Evolutionary conservation across 2,888 invertebrate genomes (phyloP), one percentile per base, ranked within the genome.

Genomic region (Dynastes grantii): DNA sequence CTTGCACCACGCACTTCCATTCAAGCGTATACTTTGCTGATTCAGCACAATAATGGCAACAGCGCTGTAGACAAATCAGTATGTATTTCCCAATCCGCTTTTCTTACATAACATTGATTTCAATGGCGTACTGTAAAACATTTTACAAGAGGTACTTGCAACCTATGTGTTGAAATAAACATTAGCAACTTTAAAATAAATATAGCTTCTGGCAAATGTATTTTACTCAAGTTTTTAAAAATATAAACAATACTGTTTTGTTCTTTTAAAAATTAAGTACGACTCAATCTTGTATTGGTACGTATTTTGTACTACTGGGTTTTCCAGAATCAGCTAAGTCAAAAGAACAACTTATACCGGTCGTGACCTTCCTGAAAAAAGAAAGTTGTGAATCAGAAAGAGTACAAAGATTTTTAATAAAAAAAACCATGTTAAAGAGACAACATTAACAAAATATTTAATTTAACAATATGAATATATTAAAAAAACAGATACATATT

Each of bases 331-430:
- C 45, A 45, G 51, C 13, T 49, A 68, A 51, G 68, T 40, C 45
- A 51, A 27, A 13, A 29, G 13, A 32, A 32, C 27, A 53, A 49
- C 9, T 32, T 67, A 67, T 16, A 67, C 67, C 11, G 51, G 51
- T 27, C 68, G 51, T 11, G 68, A 68, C 27, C 68, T 68, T 51
- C 68, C 68, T 68, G 68, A 53, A 68, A 68, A 68, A 29, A 49
- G 27, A 68, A 29, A 68, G 27, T 58, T 8, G 22, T 16, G 29
- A 8, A 63, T 63, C 29, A 63, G 63, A 63, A 32, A 32, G 27
- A 32, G 11, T 63, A 22, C 55, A 58, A 22, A 6, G 2, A 5
- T 22, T 58, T 27, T 58, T 58, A 58, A 27, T 16, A 0, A 55
- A 55, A 37, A 55, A n/a, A 9, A 29, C 32, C 63, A 32, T 58